These are phyloP conservation scores for Sebastiscus tertius DNA, from an alignment of 2,797 vertebrate species.

Conservation along the genomic window DNA sequence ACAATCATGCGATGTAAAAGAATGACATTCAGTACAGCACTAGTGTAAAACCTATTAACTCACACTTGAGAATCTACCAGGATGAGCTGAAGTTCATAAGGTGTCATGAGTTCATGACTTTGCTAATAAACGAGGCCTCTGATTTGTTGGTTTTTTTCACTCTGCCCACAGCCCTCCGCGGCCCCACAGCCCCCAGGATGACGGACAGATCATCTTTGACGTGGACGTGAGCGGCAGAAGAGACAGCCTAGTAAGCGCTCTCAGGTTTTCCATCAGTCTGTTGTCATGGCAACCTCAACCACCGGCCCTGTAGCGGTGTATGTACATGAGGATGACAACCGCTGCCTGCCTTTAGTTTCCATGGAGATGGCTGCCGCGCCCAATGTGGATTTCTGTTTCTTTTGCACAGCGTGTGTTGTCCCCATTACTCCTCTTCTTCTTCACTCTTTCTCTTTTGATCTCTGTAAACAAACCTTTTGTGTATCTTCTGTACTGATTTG, in stretches of 20 bases:
- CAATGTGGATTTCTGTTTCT: not conserved
- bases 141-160: not conserved
- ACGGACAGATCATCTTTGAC: conserved; percentile 96
- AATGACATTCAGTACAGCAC: too few species aligned
- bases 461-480: not conserved
- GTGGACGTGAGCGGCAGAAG: conserved; percentile 90
- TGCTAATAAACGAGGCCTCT: not conserved
- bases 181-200: conserved; percentile 93
- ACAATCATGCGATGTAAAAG: too few species aligned
- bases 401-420: not conserved
- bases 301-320: not conserved
- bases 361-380: conserved; percentile 34
- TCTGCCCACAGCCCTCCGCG: conserved; percentile 79
- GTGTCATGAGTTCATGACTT: not conserved
- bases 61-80: not conserved
- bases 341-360: conserved; percentile 51
- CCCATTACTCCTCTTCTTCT: not conserved
- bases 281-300: conserved; percentile 49
- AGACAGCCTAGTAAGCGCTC: conserved; percentile 82
- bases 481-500: not conserved
- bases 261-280: conserved; percentile 27
- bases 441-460: too few species aligned
- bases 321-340: conserved; percentile 21
- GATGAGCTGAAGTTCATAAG: not conserved
- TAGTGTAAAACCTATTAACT: not conserved